Evolutionary conservation across 2,113 vertebrate species (phyloP).

Genomic region (Dryoscopus gambensis): DNA sequence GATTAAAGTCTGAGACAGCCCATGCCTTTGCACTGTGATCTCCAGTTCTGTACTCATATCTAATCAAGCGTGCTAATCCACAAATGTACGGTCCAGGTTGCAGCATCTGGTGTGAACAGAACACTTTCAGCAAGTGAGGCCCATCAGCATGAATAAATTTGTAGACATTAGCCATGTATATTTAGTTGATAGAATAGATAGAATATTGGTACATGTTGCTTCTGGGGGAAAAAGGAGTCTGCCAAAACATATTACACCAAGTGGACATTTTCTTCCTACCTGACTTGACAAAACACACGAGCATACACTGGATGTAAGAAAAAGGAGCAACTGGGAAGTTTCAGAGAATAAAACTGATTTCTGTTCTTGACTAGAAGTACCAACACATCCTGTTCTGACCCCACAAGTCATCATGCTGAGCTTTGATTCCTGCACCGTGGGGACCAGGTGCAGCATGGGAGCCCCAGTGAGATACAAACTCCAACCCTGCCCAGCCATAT

Average conservation of each 20-base stretch:
- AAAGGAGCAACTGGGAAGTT: not conserved
- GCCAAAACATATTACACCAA: not conserved
- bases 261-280: not conserved
- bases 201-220: not conserved
- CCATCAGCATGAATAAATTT: not conserved
- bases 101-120: not conserved
- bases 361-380: not conserved
- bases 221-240: not conserved
- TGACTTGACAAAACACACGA: not conserved
- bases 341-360: not conserved
- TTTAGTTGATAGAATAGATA: not conserved
- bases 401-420: not conserved
- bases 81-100: not conserved
- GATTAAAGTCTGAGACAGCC: not conserved
- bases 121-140: not conserved
- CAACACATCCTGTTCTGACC: not conserved
- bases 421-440: not conserved
- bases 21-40: not conserved
- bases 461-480: not conserved
- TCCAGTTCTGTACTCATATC: not conserved
- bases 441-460: fast-evolving
- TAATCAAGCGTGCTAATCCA: not conserved
- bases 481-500: not conserved
- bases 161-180: not conserved
- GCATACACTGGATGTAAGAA: not conserved